A percentile compares a stretch with the other conserved stretches of the same genome.
Evolutionary conservation across 2,113 vertebrate species (phyloP).

Genomic region (Dermatemys mawii): DNA sequence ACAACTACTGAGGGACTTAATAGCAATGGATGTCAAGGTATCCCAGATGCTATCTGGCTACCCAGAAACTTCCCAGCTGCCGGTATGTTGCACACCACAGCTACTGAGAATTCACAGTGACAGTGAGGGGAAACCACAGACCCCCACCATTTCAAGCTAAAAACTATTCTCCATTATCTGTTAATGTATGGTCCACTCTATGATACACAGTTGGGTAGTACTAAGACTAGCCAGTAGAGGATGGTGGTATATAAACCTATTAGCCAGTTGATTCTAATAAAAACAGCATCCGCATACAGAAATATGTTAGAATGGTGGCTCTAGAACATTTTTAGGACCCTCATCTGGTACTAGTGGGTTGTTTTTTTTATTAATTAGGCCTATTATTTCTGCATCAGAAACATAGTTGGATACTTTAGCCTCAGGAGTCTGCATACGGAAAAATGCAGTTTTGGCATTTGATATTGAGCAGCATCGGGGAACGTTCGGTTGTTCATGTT

Average conservation of each 20-base stretch:
- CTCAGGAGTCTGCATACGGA: neutral
- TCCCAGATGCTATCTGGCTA: too few relatives aligned
- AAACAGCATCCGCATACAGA: neutral
- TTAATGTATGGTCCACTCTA: neutral
- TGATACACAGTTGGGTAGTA: neutral
- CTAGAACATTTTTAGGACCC: neutral
- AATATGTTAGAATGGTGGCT: neutral
- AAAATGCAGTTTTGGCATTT: neutral
- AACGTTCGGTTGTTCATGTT: neutral
- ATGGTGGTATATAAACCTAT: neutral
- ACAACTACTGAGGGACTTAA: neutral
- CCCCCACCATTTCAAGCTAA: neutral
- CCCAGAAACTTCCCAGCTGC: neutral
- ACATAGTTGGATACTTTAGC: neutral
- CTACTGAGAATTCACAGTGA: neutral
- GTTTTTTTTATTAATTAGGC: neutral
- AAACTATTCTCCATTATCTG: neutral
- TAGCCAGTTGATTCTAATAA: neutral
- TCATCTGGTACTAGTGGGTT: neutral
- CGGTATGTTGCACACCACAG: neutral
- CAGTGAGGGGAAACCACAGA: neutral
- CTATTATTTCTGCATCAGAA: neutral
- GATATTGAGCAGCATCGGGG: neutral
- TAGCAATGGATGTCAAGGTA: neutral
- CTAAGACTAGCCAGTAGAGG: neutral